phyloP scores from a whole-genome alignment of 2,797 vertebrate genomes.

The Crenichthys baileyi region DNA sequence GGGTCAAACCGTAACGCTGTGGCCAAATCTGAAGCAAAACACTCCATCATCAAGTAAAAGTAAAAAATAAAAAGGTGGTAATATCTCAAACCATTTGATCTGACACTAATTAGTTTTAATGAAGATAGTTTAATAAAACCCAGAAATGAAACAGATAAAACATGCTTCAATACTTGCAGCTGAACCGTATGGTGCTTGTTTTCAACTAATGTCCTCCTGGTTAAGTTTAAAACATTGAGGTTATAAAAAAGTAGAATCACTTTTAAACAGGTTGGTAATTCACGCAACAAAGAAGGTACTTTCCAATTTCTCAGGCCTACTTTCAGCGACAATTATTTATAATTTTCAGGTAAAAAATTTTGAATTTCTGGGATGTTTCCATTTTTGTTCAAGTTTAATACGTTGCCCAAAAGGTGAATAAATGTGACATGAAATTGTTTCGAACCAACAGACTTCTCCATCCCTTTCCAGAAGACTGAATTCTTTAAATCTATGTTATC shows the following conservation, averaged over 20 bases:
- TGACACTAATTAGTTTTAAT: background rate
- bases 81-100: slow-evolving; percentile 1
- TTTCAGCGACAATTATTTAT: background rate
- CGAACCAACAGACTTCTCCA: background rate
- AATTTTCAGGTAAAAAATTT: background rate
- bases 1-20: slow-evolving; percentile 35
- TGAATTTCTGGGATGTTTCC: background rate
- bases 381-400: background rate
- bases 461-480: background rate
- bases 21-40: slow-evolving; percentile 26
- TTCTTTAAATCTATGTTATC: background rate
- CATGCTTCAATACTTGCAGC: background rate
- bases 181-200: background rate
- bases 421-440: background rate
- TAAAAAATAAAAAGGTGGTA: slow-evolving; percentile 5
- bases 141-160: slow-evolving; percentile 14
- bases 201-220: background rate
- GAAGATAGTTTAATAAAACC: slow-evolving; percentile 6
- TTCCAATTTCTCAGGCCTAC: background rate
- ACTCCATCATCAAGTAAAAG: background rate
- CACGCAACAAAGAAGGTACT: background rate
- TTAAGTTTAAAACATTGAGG: background rate
- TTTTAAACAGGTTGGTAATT: no score
- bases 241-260: background rate
- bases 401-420: background rate